phyloP scores from a whole-genome alignment of 2,113 vertebrate genomes.

The Dromaius novaehollandiae region DNA sequence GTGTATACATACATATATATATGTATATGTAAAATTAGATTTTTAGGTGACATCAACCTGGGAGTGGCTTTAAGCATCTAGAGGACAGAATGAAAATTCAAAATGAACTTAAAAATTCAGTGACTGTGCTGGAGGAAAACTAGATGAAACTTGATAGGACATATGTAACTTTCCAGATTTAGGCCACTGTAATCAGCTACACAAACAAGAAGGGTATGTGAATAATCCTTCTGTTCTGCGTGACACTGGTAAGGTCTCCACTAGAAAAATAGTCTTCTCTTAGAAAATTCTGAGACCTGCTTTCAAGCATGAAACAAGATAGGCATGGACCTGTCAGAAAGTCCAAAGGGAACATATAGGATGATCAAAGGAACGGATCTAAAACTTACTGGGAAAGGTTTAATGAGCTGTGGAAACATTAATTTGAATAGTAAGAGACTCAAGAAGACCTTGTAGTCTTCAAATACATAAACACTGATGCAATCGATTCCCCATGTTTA shows the following conservation, averaged over 20 bases:
- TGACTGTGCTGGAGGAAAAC: background rate
- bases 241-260: background rate
- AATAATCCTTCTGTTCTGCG: background rate
- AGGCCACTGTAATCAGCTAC: background rate
- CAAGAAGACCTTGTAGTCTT: background rate
- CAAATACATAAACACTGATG: background rate
- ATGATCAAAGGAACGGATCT: background rate
- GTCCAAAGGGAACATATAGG: background rate
- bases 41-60: background rate
- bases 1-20: background rate
- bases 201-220: background rate
- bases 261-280: background rate
- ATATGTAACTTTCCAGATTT: background rate
- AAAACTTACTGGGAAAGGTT: background rate
- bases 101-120: background rate
- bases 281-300: background rate
- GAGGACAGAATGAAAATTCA: background rate
- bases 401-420: background rate
- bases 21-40: too few species aligned
- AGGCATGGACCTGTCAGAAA: background rate
- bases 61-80: background rate
- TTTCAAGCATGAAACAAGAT: background rate
- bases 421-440: background rate
- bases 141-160: background rate
- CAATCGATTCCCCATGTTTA: background rate